Base-by-base conservation (phyloP, 2,113 vertebrate genomes). In the Chrysochloris asiatica region DNA sequence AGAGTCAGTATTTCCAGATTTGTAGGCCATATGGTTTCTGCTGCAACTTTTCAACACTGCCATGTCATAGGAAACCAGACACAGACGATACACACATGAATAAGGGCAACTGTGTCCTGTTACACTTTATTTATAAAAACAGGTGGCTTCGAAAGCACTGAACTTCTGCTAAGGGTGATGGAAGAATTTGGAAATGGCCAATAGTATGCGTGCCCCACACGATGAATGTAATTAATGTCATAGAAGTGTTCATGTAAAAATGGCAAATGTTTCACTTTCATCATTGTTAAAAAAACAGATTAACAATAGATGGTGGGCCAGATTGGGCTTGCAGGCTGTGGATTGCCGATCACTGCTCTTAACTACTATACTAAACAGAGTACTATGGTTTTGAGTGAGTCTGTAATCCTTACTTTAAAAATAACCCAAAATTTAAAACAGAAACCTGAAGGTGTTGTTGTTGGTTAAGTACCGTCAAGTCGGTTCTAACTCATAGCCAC, bases 101-200 rank as follows among this genome's bases (percentile, higher is more conserved):
- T 80, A 45, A 91, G 43, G 24, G 17, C 48, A 41, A 16, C 67
- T 45, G 10, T 14, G 45, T 45, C 8, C 54, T 48, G 48, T 3
- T 63, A 67, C 92, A 88, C 72, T 82, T 90, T 33, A 69, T 69
- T 86, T 86, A 43, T 79, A 16, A 86, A 71, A 92, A 72, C 16
- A 63, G 43, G 67, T 69, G 67, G 21, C 36, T 22, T 69, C 38
- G 36, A 36, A 67, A 14, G n/a, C n/a, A 67, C 5, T n/a, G 14
- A 36, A 33, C 16, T 67, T n/a, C 63, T 67, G 33, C 1, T 67
- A 67, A 67, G 16, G 8, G n/a, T 69, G 19, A 38, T 38, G 17
- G 67, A 38, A 69, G 38, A 38, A 11, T 21, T 38, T 21, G 36
- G 36, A 38, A 9, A 69, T 10, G 19, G 59, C 4, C 16, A 38